Evolutionary conservation across 2,888 invertebrate genomes (phyloP), one percentile per base, ranked within the genome.

Genomic region (Pollenia griseotomentosa): DNA sequence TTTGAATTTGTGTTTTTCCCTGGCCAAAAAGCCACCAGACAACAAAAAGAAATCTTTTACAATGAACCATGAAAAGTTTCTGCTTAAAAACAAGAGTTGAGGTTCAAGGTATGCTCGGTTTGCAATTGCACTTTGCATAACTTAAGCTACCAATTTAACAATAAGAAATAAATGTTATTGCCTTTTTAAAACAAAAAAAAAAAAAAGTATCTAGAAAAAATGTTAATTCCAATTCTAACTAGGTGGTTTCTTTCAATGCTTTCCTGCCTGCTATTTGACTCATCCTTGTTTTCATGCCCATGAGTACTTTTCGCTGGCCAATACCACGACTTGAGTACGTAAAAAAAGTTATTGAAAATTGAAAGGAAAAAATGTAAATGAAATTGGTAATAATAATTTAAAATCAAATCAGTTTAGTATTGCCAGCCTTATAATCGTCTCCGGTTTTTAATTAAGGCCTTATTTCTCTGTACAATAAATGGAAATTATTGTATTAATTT

Each of bases 111-210:
- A 84, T 79, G 44, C 53, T 46, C 65, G 59, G 44, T 65, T 53
- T 42, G 74, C 86, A 75, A 86, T 80, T 87, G 87, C 78, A 84
- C 81, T 87, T 87, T 87, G 87, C 87, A 87, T 87, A 87, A 87
- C 81, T 84, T 87, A 78, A 78, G 80, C 78, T 74, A 84, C 71
- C 87, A 87, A 84, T 84, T 87, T 78, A 84, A 84, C 81, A 87
- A 87, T 87, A 84, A 74, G 51, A 79, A 79, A 86, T 83, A 40
- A 86, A 80, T 83, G 83, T 82, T 84, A 82, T 75, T 81, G 74
- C 78, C 70, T 78, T 78, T 80, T 83, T 63, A 57, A 68, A 73
- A 78, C 83, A 83, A 81, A 74, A 68, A 73, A 66, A 14, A 8
- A 77, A 66, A 51, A n/a, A 78, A 4, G 14, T n/a, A 66, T 12